phyloP scores from a whole-genome alignment of 2,888 invertebrate genomes.

The Alcis repandata region DNA sequence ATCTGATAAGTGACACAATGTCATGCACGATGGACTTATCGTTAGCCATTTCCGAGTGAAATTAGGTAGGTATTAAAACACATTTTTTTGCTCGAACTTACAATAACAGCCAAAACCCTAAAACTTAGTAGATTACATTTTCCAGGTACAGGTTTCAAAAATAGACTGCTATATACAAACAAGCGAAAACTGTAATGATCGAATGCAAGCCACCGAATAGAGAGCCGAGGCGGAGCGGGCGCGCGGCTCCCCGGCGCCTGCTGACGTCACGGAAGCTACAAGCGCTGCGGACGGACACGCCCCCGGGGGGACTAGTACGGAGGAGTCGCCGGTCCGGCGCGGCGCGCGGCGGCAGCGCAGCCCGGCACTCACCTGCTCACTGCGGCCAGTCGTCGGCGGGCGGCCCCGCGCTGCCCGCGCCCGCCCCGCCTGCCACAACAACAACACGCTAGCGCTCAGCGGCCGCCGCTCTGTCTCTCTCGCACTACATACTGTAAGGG shows the following conservation, averaged over 20 bases:
- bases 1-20: too few species aligned
- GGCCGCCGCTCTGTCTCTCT: slow-evolving; percentile 5
- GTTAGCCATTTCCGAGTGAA: too few species aligned
- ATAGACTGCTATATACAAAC: too few species aligned
- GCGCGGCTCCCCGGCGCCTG: neutral
- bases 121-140: too few species aligned
- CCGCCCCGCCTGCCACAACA: slow-evolving; percentile 46
- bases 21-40: too few species aligned
- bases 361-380: slow-evolving; percentile 20
- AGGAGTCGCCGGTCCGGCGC: neutral
- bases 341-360: neutral
- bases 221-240: too few species aligned
- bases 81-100: too few species aligned
- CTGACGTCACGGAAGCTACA: neutral
- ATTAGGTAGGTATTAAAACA: too few species aligned
- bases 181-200: too few species aligned
- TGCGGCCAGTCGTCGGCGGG: slow-evolving; percentile 24
- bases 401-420: slow-evolving; percentile 27
- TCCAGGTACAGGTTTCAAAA: too few species aligned
- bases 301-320: neutral
- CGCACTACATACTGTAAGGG: slow-evolving; percentile 6
- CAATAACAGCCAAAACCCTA: too few species aligned
- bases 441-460: slow-evolving; percentile 32
- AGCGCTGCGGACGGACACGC: neutral
- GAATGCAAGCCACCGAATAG: too few species aligned